Evolutionary conservation across 1,140 invertebrate species (phyloP), one percentile per base, ranked within the genome.

Genomic region (Heliothis virescens): DNA sequence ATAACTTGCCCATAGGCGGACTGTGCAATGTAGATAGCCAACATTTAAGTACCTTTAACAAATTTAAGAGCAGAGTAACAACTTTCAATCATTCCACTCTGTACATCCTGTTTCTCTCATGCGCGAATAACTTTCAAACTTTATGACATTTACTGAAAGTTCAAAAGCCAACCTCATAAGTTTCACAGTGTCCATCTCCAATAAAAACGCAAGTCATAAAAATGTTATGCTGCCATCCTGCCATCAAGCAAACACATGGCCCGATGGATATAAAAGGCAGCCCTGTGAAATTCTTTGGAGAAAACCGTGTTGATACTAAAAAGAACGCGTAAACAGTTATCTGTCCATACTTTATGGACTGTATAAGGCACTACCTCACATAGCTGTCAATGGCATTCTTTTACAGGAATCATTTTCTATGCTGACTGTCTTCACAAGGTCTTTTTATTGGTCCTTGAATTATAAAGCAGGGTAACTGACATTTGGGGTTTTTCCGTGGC

Each of bases 261-360:
- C 21, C 21, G 3, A 60, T 53, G n/a, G 52, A 13, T 16, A 53
- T 53, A 53, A 34, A 59, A 21, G 57, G 13, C 41, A 62, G 4
- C 21, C 29, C 21, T 62, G n/a, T 47, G 11, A 63, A 16, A 16
- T 34, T 63, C 62, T 60, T 60, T 60, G 57, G 57, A 60, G 57
- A 13, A 52, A 41, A n/a, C 13, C 13, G 47, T 71, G 67, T 71
- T 71, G 18, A 53, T 53, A 71, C 12, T 71, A 26, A 52, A 69
- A 69, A 71, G n/a, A 71, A 71, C 21, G 12, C 18, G 13, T 69
- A 71, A 71, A 71, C 67, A 53, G 21, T 60, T 41, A 41, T 7
- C 34, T 41, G 34, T 41, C 34, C 34, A 41, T 41, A 41, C 34
- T 41, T 29, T 29, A 29, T 60, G 11, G 26, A 60, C 12, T 29